Evolutionary conservation across 2,797 vertebrate genomes (phyloP).

Genomic region (Hoplostethus mediterraneus): DNA sequence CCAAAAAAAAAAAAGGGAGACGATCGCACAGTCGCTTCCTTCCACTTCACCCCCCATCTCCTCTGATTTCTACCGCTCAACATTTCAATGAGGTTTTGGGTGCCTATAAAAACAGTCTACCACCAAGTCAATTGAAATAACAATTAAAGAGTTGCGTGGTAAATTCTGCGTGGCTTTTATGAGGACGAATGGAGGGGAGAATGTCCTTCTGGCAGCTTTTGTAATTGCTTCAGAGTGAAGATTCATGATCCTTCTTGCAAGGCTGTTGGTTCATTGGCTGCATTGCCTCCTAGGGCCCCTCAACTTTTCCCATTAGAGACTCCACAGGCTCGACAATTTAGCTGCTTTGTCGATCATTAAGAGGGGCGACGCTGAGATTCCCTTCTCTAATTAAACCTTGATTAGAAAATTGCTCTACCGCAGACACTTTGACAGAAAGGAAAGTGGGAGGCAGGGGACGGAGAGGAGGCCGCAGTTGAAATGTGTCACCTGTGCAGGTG

Average conservation of each 20-base stretch:
- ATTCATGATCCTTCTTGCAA: constrained; percentile 58
- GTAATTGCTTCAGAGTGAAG: constrained; percentile 67
- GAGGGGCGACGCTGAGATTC: constrained; percentile 59
- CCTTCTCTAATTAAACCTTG: constrained; percentile 78
- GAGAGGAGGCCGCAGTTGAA: constrained; percentile 22
- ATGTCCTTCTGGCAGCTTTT: constrained; percentile 61
- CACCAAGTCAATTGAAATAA: constrained; percentile 56
- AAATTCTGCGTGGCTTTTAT: constrained; percentile 32
- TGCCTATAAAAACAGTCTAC: constrained; percentile 33
- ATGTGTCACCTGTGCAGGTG: constrained; percentile 38
- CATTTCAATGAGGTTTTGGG: constrained; percentile 26
- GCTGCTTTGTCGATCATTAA: constrained; percentile 70
- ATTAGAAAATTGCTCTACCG: constrained; percentile 74
- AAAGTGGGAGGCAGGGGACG: constrained; percentile 28
- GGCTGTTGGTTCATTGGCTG: constrained; percentile 55
- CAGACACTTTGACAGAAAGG: constrained; percentile 43
- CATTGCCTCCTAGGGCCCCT: constrained; percentile 55
- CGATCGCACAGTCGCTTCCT: not conserved
- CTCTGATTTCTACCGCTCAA: constrained; percentile 24
- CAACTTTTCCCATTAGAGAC: constrained; percentile 67
- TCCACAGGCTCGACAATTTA: constrained; percentile 71
- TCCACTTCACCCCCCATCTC: constrained; percentile 26
- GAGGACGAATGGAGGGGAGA: constrained; percentile 44
- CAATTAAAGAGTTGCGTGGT: constrained; percentile 19
- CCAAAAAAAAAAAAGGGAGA: constrained; percentile 51